phyloP scores from a whole-genome alignment of 1,140 invertebrate species.

The Bombus cullumanus region DNA sequence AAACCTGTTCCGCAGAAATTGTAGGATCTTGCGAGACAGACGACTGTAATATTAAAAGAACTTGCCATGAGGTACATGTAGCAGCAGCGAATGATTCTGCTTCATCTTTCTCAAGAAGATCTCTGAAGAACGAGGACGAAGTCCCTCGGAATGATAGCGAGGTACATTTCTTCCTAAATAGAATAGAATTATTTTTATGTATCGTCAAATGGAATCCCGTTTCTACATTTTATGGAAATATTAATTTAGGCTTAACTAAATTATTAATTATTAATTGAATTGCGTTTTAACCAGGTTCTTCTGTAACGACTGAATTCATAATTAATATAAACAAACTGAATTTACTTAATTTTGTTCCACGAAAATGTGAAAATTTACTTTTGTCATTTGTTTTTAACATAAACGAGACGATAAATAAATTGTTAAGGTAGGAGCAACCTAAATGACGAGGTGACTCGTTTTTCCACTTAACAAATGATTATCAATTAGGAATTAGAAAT shows the following conservation, averaged over 20 bases:
- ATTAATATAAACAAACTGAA: no score
- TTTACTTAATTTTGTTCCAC: no score
- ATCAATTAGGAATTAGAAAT: not conserved
- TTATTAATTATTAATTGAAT: no score
- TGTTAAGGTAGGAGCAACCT: no score
- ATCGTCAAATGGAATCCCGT: not conserved
- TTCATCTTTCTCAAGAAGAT: not conserved
- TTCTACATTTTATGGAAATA: no score
- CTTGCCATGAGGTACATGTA: constrained; percentile 47
- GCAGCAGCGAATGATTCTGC: not conserved
- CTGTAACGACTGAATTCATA: no score
- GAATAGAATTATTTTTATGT: no score
- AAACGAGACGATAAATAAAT: no score
- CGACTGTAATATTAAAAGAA: constrained; percentile 63
- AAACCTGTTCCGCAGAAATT: constrained; percentile 61
- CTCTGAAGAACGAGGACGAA: not conserved
- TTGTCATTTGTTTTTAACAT: no score
- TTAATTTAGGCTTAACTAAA: not conserved
- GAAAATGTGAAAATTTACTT: no score
- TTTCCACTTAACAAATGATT: not conserved
- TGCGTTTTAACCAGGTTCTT: no score
- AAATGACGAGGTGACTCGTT: no score
- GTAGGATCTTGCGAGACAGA: constrained; percentile 52
- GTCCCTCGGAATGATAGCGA: not conserved
- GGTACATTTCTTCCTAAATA: not conserved